Evolutionary conservation across 2,888 invertebrate species (phyloP), one percentile per base, ranked within the genome.

Genomic region (Schizotus pectinicornis): DNA sequence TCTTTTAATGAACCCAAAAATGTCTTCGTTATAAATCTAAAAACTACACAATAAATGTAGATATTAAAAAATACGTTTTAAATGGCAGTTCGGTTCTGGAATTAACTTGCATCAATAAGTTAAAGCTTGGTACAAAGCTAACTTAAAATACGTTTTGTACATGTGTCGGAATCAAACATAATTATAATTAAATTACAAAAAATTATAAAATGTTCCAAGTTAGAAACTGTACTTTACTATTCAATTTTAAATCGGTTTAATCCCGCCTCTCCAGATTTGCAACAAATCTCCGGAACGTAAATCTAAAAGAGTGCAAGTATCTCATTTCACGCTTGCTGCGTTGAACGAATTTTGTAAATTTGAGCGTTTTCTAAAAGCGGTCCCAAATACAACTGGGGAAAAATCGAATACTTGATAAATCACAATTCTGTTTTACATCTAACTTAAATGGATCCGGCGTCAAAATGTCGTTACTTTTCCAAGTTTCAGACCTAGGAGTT

Each of bases 401-500:
- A 35, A 35, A 35, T 35, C 3, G n/a, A n/a, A 35, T 35, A n/a
- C 36, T n/a, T n/a, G 36, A 35, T 35, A 9, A 31, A 14, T 48
- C 32, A 13, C 32, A 39, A 14, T 30, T 48, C 36, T n/a, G 47
- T 32, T 22, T 22, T 22, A 22, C 22, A 22, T 22, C 22, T 42
- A n/a, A 41, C 11, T 42, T 8, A n/a, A 30, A 31, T 30, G 42
- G 31, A 30, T 30, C 22, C 22, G 11, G 11, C 81, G 74, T 83
- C 80, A 85, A 81, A 90, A 85, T 43, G 89, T 87, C 75, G 89
- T 90, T 72, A 88, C 86, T 80, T 89, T 87, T 56, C 87, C 87
- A 70, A 90, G 82, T 64, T 87, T 86, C 75, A 89, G 79, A 30
- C 88, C 87, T 37, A 90, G 79, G 59, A 90, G 78, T 73, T 89